Evolutionary conservation across 2,113 vertebrate species (phyloP), one percentile per base, ranked within the genome.

Genomic region (Mus pahari): DNA sequence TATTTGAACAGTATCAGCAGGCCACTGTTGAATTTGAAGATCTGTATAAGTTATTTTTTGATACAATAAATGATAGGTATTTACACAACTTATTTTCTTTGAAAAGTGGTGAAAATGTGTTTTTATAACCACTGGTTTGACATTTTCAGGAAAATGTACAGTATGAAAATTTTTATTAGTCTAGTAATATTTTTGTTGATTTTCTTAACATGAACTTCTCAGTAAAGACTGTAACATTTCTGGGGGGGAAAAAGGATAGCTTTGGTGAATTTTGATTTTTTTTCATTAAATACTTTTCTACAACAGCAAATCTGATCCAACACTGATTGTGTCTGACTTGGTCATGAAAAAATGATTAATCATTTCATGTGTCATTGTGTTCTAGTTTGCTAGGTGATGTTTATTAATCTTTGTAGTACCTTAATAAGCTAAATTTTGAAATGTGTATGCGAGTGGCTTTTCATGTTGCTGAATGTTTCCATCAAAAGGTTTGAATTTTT

Each of bases 151-250:
- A 75, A 93, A 95, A 94, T 87, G 7, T 95, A 8, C 12, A 90
- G 36, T 33, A 81, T 60, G 19, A 9, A 92, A 4, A 5, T 17
- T 50, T 42, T 58, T 3, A 87, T 64, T 87, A 83, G 89, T 90
- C 53, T 71, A 53, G 64, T 36, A 74, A 68, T 96, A 79, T 87
- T 78, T n/a, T 71, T 94, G 89, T 90, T 91, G 73, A 60, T 87
- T 96, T 62, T 11, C 5, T 91, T 95, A 71, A 93, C 19, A 94
- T 79, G 11, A 95, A 93, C 87, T 96, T 58, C 93, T 91, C 55
- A 83, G 13, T 86, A 96, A 79, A 82, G 14, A 60, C 0, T 75
- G 0, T 4, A 75, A 87, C 22, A 64, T 12, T 93, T 94, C 64
- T 94, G 9, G n/a, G 95, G 92, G 74, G 16, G 58, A 87, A 74